Evolutionary conservation across 2,113 vertebrate genomes (phyloP).

Genomic region (Semnornis frantzii): DNA sequence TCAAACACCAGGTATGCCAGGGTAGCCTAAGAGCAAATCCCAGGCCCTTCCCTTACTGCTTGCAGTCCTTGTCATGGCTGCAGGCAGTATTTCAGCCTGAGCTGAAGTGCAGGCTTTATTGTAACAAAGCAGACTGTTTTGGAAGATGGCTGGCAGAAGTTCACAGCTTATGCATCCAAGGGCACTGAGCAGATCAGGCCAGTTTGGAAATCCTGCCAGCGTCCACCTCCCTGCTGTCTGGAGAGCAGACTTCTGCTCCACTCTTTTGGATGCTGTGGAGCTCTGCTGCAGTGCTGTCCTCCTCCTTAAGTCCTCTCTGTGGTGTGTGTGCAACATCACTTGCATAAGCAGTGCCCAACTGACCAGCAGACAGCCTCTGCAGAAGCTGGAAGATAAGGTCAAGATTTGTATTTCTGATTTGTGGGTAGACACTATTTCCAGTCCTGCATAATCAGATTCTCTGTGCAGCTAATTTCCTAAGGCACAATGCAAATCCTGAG

Average conservation of each 20-base stretch:
- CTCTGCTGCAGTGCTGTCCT: neutral
- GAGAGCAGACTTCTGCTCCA: neutral
- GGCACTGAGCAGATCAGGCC: neutral
- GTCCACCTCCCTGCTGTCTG: neutral
- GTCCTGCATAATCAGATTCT: neutral
- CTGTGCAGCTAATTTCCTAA: slow-evolving; percentile 1
- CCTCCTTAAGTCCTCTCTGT: neutral
- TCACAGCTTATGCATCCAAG: accelerated
- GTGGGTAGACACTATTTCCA: neutral
- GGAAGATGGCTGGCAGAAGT: neutral
- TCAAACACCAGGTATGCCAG: neutral
- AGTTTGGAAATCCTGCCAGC: neutral
- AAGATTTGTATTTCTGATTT: neutral
- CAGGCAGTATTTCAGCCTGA: neutral
- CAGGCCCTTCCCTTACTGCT: neutral
- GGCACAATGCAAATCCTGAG: neutral
- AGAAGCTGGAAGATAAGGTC: slow-evolving; percentile 3
- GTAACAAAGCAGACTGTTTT: neutral
- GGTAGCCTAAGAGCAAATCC: neutral
- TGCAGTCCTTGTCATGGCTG: neutral
- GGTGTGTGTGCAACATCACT: neutral
- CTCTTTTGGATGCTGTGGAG: neutral
- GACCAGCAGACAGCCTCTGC: slow-evolving; percentile 24
- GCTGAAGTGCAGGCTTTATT: neutral
- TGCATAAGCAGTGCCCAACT: neutral